Evolutionary conservation across 2,888 invertebrate genomes (phyloP).

Genomic region (Eulithis prunata): DNA sequence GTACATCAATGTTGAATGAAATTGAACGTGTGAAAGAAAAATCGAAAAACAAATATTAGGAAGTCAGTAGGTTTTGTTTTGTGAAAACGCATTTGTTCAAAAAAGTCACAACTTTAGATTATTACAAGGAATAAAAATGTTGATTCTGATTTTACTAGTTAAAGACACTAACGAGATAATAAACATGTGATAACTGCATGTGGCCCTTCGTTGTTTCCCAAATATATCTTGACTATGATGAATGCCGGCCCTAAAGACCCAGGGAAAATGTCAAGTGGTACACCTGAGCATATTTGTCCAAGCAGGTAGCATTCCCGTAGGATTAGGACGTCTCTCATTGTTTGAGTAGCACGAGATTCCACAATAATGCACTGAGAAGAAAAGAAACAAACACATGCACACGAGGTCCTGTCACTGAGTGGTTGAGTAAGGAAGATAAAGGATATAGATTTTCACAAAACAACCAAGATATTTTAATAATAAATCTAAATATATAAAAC

Average conservation of each 20-base stretch:
- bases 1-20: background rate
- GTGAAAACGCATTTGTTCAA: background rate
- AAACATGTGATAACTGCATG: too few relatives aligned
- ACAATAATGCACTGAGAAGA: slow-evolving; percentile 15
- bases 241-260: slow-evolving; percentile 5
- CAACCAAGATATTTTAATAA: too few relatives aligned
- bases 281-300: slow-evolving; percentile 34
- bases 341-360: slow-evolving; percentile 20
- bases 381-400: background rate
- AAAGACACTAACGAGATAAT: too few relatives aligned
- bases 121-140: too few relatives aligned
- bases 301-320: slow-evolving; percentile 19
- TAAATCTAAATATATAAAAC: too few relatives aligned
- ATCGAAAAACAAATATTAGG: background rate
- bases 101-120: background rate
- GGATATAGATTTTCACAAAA: too few relatives aligned
- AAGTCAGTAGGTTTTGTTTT: background rate
- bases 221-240: slow-evolving; percentile 3
- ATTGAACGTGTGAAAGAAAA: slow-evolving; percentile 2
- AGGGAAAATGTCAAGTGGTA: slow-evolving; percentile 27
- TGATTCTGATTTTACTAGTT: too few relatives aligned
- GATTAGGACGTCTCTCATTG: slow-evolving; percentile 22
- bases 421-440: background rate
- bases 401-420: background rate
- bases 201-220: background rate